Evolutionary conservation across 2,888 invertebrate species (phyloP), one percentile per base, ranked within the genome.

Genomic region (Neria commutata): DNA sequence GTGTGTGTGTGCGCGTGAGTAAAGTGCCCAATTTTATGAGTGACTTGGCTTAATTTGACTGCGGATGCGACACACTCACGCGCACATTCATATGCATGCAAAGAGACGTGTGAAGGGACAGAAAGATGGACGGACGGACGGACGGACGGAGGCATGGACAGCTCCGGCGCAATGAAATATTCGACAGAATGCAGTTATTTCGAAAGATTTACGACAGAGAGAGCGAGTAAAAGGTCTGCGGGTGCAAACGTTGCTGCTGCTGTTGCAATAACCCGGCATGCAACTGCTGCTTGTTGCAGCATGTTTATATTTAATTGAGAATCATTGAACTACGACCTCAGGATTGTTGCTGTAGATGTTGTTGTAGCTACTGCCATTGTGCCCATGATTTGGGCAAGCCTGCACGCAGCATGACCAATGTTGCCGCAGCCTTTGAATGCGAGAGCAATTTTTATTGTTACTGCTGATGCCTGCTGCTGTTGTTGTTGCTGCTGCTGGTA

Each of bases 321-420:
- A 74, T 72, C 73, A 74, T 75, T 74, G 74, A 74, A 75, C 75
- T 75, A 67, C 73, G 74, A 73, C 75, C 72, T 71, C 69, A n/a
- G n/a, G 71, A 72, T 71, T 70, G 29, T 29, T 6, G 29, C 29
- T 8, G 6, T 11, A 29, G 11, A 29, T 29, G 29, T 11, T 11
- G 11, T 11, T 29, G 6, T 8, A 8, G 29, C 29, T 8, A 29
- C 29, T 29, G 29, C 11, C n/a, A 29, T 6, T 29, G 29, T 8
- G 11, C 29, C n/a, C 29, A 11, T 29, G 29, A n/a, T n/a, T 29
- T 29, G 29, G 11, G 11, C 29, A 8, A 8, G 29, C 29, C 29
- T 29, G n/a, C 6, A 37, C 37, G 6, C n/a, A n/a, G n/a, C n/a
- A n/a, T n/a, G n/a, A n/a, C n/a, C n/a, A n/a, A n/a, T n/a, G n/a